phyloP scores from a whole-genome alignment of 2,113 vertebrate genomes.

The Motacilla alba region DNA sequence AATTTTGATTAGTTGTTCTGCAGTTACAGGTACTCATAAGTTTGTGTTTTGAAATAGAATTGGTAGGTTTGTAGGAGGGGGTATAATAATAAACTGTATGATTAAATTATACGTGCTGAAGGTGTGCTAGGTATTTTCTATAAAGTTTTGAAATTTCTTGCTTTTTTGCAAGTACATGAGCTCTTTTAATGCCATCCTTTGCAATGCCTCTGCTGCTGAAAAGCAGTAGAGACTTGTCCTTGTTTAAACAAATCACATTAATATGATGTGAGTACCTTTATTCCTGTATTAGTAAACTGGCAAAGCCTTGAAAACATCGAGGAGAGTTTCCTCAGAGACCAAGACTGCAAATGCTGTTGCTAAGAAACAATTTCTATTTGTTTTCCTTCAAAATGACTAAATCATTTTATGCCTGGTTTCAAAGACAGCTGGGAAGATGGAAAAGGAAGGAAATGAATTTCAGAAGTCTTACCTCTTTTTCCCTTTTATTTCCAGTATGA shows the following conservation, averaged over 20 bases:
- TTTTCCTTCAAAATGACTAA: neutral
- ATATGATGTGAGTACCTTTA: neutral
- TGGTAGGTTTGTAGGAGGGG: neutral
- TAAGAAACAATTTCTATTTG: slow-evolving; percentile 21
- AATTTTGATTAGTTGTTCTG: neutral
- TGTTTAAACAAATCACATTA: neutral
- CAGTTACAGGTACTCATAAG: neutral
- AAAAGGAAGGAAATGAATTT: neutral
- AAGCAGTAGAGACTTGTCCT: neutral
- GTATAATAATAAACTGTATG: too few relatives aligned
- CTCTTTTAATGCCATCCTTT: neutral
- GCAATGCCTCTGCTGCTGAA: fast-evolving
- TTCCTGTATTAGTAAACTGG: neutral
- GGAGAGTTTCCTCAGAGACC: neutral
- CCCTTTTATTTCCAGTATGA: neutral
- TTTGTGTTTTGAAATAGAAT: neutral
- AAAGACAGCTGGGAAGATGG: neutral
- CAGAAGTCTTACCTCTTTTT: neutral
- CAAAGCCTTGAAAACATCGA: neutral
- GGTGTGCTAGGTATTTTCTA: neutral
- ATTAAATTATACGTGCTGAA: neutral
- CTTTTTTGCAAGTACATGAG: neutral
- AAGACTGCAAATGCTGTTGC: neutral
- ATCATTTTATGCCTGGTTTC: neutral
- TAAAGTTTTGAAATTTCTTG: neutral